Evolutionary conservation across 2,888 invertebrate species (phyloP).

Genomic region (Mesopsocus fuscifrons): DNA sequence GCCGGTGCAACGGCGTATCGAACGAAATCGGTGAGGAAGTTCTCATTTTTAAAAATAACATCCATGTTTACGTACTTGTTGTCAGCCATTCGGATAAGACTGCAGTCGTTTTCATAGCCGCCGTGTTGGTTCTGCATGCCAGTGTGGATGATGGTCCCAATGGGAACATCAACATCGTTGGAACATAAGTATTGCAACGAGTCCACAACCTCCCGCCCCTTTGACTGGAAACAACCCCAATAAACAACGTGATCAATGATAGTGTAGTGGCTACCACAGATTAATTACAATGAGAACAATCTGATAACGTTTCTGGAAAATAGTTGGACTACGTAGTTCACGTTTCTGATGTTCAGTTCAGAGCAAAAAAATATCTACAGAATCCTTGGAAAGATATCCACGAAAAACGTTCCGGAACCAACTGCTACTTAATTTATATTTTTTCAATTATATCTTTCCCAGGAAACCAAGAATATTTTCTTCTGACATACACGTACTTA

Average conservation of each 20-base stretch:
- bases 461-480: no score
- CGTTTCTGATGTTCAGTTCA: background rate
- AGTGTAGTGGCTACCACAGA: constrained; percentile 4
- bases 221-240: constrained; percentile 55
- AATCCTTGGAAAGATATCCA: no score
- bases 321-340: background rate
- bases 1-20: no score
- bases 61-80: constrained; percentile 85
- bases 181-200: constrained; percentile 85
- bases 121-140: constrained; percentile 93
- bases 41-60: background rate
- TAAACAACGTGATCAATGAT: no score
- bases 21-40: no score
- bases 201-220: constrained; percentile 71
- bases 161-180: constrained; percentile 85
- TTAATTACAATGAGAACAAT: no score
- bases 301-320: no score
- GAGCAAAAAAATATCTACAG: no score
- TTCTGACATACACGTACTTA: no score
- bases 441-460: no score
- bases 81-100: constrained; percentile 67
- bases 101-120: constrained; percentile 97
- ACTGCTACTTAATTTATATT: no score
- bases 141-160: constrained; percentile 87
- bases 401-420: no score